Percentiles rank a stretch among this genome's conserved stretches.
Evolutionary conservation across 2,113 vertebrate genomes (phyloP).

Genomic region (Microcebus murinus): DNA sequence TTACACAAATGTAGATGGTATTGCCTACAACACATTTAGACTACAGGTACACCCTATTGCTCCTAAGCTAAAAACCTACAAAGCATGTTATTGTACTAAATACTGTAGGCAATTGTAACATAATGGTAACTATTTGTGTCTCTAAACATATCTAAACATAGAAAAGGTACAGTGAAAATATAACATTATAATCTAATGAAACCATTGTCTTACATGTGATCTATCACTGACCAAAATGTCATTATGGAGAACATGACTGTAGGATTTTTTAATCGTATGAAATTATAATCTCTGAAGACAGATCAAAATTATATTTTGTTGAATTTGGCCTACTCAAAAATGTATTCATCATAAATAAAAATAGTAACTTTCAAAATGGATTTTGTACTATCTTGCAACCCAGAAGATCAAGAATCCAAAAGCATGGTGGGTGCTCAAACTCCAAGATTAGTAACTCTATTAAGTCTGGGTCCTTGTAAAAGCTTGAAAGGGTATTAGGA

Average conservation of each 20-base stretch:
- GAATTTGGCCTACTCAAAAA: constrained; percentile 6
- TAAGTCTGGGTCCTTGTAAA: neutral
- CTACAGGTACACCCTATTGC: neutral
- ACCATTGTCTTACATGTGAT: neutral
- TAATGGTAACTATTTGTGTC: neutral
- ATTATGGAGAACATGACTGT: neutral
- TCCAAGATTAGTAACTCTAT: neutral
- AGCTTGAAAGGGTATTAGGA: neutral
- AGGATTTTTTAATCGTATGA: neutral
- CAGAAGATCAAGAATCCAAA: neutral
- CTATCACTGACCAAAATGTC: neutral
- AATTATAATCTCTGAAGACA: constrained; percentile 34
- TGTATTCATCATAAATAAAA: constrained; percentile 34
- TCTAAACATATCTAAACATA: neutral
- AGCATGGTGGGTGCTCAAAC: neutral
- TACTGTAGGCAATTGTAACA: neutral
- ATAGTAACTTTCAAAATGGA: constrained; percentile 10
- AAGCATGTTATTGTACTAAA: neutral
- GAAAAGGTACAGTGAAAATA: neutral
- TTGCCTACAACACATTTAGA: neutral
- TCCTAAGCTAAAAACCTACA: neutral
- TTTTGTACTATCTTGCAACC: neutral
- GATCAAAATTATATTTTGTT: constrained; percentile 19
- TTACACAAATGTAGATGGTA: neutral
- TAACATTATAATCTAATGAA: neutral